Evolutionary conservation across 1,140 invertebrate species (phyloP).

Genomic region (Carcinoscorpius rotundicauda): DNA sequence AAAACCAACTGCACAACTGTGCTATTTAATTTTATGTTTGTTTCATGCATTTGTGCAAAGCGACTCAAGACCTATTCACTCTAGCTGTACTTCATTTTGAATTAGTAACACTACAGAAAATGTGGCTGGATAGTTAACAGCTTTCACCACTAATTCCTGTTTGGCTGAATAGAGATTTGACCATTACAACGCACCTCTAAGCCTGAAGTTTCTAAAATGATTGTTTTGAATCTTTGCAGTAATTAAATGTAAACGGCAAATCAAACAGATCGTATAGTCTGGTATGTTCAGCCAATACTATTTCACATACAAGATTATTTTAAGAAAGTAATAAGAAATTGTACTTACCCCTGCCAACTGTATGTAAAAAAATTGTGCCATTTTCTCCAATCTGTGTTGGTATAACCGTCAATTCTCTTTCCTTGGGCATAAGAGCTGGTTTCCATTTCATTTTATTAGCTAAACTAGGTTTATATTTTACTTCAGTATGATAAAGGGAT

Average conservation of each 20-base stretch:
- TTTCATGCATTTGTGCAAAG: too few relatives aligned
- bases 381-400: conserved; percentile 13
- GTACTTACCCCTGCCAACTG: conserved; percentile 5
- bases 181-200: neutral
- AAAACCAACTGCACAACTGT: too few relatives aligned
- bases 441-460: conserved; percentile 6
- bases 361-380: conserved; percentile 11
- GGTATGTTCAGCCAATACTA: neutral
- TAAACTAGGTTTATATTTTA: too few relatives aligned
- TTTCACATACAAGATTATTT: neutral
- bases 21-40: too few relatives aligned
- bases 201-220: neutral
- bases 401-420: conserved; percentile 7
- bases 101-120: too few relatives aligned
- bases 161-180: too few relatives aligned
- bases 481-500: too few relatives aligned
- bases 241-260: neutral
- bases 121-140: too few relatives aligned
- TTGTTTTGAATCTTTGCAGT: neutral
- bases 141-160: too few relatives aligned
- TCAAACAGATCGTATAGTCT: neutral
- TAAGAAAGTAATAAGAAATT: neutral
- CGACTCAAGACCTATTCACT: too few relatives aligned
- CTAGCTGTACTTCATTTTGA: too few relatives aligned
- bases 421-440: conserved; percentile 7